Evolutionary conservation across 2,888 invertebrate genomes (phyloP).

Genomic region (Lithophane leautieri): DNA sequence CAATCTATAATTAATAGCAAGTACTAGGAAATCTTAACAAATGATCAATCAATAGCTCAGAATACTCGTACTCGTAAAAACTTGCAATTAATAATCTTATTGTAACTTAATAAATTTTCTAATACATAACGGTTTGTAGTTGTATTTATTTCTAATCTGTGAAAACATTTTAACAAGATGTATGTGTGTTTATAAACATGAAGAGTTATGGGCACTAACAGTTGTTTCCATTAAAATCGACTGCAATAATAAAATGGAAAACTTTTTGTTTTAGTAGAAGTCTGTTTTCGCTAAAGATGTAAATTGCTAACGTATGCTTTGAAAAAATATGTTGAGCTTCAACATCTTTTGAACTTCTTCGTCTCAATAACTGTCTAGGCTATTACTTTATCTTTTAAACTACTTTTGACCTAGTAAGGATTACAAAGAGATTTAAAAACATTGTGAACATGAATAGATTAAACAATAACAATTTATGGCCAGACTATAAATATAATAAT

Average conservation of each 20-base stretch:
- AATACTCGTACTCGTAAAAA: constrained; percentile 17
- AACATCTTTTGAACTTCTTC: not conserved
- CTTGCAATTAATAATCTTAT: not conserved
- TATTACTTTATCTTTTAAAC: too few relatives aligned
- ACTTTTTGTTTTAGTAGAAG: constrained; percentile 7
- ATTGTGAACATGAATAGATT: not conserved
- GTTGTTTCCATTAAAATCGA: constrained; percentile 25
- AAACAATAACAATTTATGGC: not conserved
- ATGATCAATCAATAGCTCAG: not conserved
- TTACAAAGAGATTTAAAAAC: not conserved
- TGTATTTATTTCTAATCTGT: constrained; percentile 1
- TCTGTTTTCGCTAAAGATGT: constrained; percentile 27
- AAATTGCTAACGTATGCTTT: too few relatives aligned
- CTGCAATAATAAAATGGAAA: constrained; percentile 19
- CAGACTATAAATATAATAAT: not conserved
- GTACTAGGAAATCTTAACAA: not conserved
- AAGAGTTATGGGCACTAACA: constrained; percentile 32
- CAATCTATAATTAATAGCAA: not conserved
- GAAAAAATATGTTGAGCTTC: not conserved
- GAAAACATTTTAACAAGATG: constrained; percentile 7
- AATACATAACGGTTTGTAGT: not conserved
- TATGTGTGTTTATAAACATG: constrained; percentile 29
- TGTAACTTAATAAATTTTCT: constrained; percentile 11
- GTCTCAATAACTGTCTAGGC: not conserved
- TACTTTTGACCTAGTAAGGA: not conserved